phyloP scores from a whole-genome alignment of 2,888 invertebrate species.

The Leucophenga montana region DNA sequence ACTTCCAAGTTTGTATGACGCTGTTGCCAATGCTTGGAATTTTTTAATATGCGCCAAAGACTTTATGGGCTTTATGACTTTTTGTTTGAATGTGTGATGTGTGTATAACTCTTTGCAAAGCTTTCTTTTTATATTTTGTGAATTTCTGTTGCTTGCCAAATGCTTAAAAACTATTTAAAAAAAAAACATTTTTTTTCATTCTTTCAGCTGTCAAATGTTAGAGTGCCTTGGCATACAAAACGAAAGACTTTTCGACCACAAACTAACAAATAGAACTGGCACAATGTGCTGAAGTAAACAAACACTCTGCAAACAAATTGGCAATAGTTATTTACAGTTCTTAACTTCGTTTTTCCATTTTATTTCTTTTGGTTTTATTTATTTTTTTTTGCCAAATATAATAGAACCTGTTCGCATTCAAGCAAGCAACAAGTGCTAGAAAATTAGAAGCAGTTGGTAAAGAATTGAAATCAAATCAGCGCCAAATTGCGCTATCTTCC shows the following conservation, averaged over 20 bases:
- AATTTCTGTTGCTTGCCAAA: slow-evolving; percentile 7
- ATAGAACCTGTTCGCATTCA: slow-evolving; percentile 14
- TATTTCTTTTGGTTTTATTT: too few species aligned
- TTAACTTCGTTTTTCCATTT: not conserved
- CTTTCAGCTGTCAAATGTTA: slow-evolving; percentile 31
- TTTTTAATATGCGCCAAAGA: slow-evolving; percentile 22
- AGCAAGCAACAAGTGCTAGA: slow-evolving; percentile 15
- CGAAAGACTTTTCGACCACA: slow-evolving; percentile 57
- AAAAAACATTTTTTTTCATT: slow-evolving; percentile 33
- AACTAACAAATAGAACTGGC: slow-evolving; percentile 53
- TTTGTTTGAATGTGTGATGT: slow-evolving; percentile 31
- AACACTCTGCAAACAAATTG: not conserved
- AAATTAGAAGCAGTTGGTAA: not conserved
- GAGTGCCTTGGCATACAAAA: slow-evolving; percentile 23
- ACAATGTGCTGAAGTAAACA: slow-evolving; percentile 34
- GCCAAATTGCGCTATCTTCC: slow-evolving; percentile 14
- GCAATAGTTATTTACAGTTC: slow-evolving; percentile 8
- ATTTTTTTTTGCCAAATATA: not conserved
- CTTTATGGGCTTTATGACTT: slow-evolving; percentile 31
- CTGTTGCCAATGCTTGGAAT: slow-evolving; percentile 34
- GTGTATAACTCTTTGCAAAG: slow-evolving; percentile 35
- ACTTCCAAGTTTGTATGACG: slow-evolving; percentile 11
- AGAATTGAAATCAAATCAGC: slow-evolving; percentile 16
- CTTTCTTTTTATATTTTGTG: slow-evolving; percentile 41
- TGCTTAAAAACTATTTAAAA: not conserved